Base-by-base conservation (phyloP, 2,797 vertebrate genomes). In the Chaetophractus vellerosus region DNA sequence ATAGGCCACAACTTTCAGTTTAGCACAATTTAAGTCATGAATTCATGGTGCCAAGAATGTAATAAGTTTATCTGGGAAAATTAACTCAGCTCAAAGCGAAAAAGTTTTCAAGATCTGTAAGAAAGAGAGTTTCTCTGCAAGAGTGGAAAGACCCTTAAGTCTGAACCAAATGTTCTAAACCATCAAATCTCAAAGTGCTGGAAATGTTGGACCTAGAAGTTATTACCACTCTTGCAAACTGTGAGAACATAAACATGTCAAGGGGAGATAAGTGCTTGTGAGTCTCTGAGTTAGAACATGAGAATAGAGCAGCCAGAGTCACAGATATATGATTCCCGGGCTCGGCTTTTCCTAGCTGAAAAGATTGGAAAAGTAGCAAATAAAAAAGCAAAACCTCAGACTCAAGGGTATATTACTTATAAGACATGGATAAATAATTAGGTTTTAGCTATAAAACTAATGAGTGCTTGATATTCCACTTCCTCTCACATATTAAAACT, bases 31-130 rank as follows among this genome's bases (percentile, higher is more conserved):
- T 88, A 78, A 91, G 9, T 80, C 89, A 88, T n/a, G 52, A 90
- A 71, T 85, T 72, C 80, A 71, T 84, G 45, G 8, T 88, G 31
- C 12, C 76, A 91, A 69, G n/a, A 78, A 93, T 45, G 6, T 28
- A 75, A 84, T 94, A 31, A 89, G 21, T 61, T 61, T 91, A 90
- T 81, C 45, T 74, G 18, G 28, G 36, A 61, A 93, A 96, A 83
- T 36, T 52, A 91, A 69, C 45, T 71, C 24, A 75, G 26, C 38
- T 90, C 52, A 68, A 85, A 94, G 79, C 74, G 66, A 96, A 95
- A 36, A 16, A 38, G 76, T 36, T 86, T 72, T 72, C 85, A 66
- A 41, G 5, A 83, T 74, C 10, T 86, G 26, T n/a, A 63, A 55
- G 9, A 41, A 89, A 92, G 12, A 68, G 5, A 88, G 93, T 80